Base-by-base conservation (phyloP, 2,888 invertebrate genomes). In the Trissolcus japonicus region DNA sequence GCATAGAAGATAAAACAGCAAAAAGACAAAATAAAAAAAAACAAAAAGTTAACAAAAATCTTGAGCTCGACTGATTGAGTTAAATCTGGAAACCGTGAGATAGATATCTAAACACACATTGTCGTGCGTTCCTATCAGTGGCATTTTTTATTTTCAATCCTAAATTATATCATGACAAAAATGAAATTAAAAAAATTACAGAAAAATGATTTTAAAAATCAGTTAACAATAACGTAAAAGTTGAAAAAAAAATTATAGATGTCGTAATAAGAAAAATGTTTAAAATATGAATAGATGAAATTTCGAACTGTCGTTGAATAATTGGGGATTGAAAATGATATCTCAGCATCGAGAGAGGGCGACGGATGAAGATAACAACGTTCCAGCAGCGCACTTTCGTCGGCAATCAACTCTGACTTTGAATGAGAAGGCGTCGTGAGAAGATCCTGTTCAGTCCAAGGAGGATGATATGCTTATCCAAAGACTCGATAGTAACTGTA, bases 41-140 rank as follows among this genome's bases (percentile, higher is more conserved):
- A 35, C 4, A 9, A 35, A 19, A 19, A 29, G 4, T n/a, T n/a
- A n/a, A n/a, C n/a, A 53, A 53, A 51, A 35, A 53, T 51, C 35
- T 53, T 25, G 11, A 54, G 16, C 41, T 40, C 6, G 40, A 16
- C 48, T 35, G 17, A 61, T 19, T 54, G 53, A 63, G 54, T 43
- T 54, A 13, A 25, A 35, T 35, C 9, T 59, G 67, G 67, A 67
- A 67, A 67, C 48, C 53, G 43, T 59, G 67, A 67, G 67, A 59
- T 67, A 67, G 67, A 67, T 67, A 67, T 67, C 59, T 13, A 35
- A 11, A 11, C 59, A 40, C 67, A 67, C 67, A 53, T 29, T 25
- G 50, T 13, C 51, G 17, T 40, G 56, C 55, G 51, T 43, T 35
- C 35, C 35, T 35, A 35, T 9, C 35, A 9, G 35, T 35, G 35